These are phyloP conservation scores for Rhinogobius similis DNA, from an alignment of 2,113 vertebrate species.

Conservation along the genomic window DNA sequence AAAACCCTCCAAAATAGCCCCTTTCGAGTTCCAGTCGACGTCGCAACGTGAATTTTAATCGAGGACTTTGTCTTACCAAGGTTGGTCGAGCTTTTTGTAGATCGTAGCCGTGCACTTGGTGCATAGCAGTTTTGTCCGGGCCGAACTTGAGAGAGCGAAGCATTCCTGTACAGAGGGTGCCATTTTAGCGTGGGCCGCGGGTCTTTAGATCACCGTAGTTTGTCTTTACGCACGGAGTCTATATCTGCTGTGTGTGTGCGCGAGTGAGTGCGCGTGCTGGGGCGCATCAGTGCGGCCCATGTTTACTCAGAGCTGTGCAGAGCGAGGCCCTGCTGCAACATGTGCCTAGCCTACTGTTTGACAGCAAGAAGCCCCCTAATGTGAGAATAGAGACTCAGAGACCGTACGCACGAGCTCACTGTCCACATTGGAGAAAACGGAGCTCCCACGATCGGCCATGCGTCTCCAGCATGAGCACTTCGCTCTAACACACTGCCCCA, in stretches of 20 bases:
- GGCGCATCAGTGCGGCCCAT: slow-evolving; percentile 52
- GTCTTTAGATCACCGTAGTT: not conserved
- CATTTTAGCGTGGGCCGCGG: not conserved
- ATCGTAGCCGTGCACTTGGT: not conserved
- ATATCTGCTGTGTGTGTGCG: not conserved
- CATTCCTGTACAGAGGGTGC: slow-evolving; percentile 30
- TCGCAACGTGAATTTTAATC: not conserved
- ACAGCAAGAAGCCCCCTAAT: slow-evolving; percentile 36
- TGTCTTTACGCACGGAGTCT: not conserved
- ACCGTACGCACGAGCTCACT: not conserved
- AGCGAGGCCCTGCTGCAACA: slow-evolving; percentile 61
- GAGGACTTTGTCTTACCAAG: slow-evolving; percentile 26
- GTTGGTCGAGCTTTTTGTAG: slow-evolving; percentile 20
- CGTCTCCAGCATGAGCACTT: not conserved
- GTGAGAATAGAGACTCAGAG: not conserved
- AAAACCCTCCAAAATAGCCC: not conserved
- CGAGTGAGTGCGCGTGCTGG: slow-evolving; percentile 4
- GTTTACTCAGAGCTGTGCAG: slow-evolving; percentile 37
- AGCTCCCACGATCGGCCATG: not conserved
- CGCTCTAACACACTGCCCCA: slow-evolving; percentile 5
- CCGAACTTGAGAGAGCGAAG: slow-evolving; percentile 63
- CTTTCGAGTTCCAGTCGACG: slow-evolving; percentile 16
- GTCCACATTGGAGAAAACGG: not conserved
- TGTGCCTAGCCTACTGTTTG: slow-evolving; percentile 42
- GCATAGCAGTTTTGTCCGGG: slow-evolving; percentile 46